These are phyloP conservation scores for Colletes gigas DNA, from an alignment of 1,140 invertebrate species.

Conservation along the genomic window DNA sequence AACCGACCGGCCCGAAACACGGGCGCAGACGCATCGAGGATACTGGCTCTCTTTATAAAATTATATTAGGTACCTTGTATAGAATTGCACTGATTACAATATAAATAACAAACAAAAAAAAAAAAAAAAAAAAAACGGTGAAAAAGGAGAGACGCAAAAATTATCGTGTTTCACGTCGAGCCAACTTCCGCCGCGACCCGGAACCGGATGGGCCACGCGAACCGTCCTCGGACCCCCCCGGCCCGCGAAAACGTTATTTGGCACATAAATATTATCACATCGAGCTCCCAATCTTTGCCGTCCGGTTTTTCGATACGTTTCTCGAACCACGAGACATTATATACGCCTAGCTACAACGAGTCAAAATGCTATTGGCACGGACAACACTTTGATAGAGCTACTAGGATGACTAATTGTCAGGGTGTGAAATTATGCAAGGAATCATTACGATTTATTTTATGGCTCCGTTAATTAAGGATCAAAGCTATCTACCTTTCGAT, in stretches of 20 bases:
- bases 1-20: slow-evolving; percentile 53
- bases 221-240: slow-evolving; percentile 20
- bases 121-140: slow-evolving; percentile 29
- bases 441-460: too few relatives aligned
- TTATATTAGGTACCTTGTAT: slow-evolving; percentile 79
- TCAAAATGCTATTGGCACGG: too few relatives aligned
- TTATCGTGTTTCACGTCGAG: slow-evolving; percentile 66
- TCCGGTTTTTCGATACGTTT: slow-evolving; percentile 29
- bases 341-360: slow-evolving; percentile 14
- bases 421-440: too few relatives aligned
- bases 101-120: slow-evolving; percentile 60
- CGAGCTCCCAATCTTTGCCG: slow-evolving; percentile 67
- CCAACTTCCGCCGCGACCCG: slow-evolving; percentile 68
- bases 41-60: slow-evolving; percentile 79
- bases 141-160: slow-evolving; percentile 60
- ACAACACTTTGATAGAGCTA: too few relatives aligned
- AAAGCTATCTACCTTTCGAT: too few relatives aligned
- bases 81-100: slow-evolving; percentile 79
- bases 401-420: too few relatives aligned
- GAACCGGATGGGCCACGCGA: slow-evolving; percentile 51
- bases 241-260: slow-evolving; percentile 76
- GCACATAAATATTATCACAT: slow-evolving; percentile 79
- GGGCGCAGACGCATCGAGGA: slow-evolving; percentile 69
- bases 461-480: too few relatives aligned
- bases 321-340: slow-evolving; percentile 27